phyloP scores from a whole-genome alignment of 2,113 vertebrate species.

The Castor canadensis region DNA sequence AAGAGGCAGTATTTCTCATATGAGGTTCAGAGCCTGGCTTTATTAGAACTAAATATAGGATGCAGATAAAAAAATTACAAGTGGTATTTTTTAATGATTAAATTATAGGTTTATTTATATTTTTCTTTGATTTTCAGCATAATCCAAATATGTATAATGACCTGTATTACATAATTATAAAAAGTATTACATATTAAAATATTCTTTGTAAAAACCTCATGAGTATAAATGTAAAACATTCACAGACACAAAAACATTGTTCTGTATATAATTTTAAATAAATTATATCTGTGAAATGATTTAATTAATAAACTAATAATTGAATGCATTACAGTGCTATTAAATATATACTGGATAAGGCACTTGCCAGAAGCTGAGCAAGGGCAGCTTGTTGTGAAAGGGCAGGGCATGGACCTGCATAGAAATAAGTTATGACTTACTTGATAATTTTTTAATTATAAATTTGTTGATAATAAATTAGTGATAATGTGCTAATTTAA shows the following conservation, averaged over 20 bases:
- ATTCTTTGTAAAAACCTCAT: not conserved
- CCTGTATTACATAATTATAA: constrained; percentile 1
- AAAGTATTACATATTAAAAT: constrained; percentile 44
- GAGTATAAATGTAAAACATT: not conserved
- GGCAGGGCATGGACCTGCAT: not conserved
- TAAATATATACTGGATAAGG: not conserved
- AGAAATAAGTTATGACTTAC: constrained; percentile 26
- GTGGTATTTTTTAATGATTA: not conserved
- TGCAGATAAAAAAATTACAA: not conserved
- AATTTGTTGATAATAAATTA: not conserved
- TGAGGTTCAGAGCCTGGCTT: not conserved
- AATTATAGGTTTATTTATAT: constrained; percentile 3
- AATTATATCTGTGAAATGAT: constrained; percentile 29
- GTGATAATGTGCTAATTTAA: not conserved
- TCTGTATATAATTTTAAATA: not conserved
- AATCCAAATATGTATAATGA: not conserved
- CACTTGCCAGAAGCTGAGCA: not conserved
- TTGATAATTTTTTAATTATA: constrained; percentile 12
- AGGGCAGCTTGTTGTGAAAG: constrained; percentile 4
- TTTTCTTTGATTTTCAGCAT: not conserved
- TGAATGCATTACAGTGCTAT: constrained; percentile 27
- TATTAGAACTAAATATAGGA: not conserved
- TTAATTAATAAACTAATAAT: not conserved
- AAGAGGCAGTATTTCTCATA: not conserved
- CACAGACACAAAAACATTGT: not conserved